Conservation (phyloP, 2,113 vertebrate genomes). For the Chaetura pelagica region DNA sequence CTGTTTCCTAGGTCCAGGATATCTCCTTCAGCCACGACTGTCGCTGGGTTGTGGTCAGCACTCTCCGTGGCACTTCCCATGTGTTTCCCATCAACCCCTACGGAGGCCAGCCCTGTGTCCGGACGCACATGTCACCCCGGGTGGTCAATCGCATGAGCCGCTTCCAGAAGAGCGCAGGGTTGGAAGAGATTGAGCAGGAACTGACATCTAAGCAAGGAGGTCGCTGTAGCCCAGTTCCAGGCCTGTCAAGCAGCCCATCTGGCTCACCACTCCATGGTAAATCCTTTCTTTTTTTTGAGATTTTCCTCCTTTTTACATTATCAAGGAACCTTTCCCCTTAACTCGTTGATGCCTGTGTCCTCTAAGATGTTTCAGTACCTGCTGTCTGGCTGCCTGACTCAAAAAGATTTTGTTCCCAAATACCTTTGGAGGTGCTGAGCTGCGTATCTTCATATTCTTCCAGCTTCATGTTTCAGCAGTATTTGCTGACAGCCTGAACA, state of each 20-base stretch:
- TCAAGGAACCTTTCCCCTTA: neutral
- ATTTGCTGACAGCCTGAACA: neutral
- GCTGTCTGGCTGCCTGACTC: neutral
- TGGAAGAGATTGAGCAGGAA: constrained; percentile 98
- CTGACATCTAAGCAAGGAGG: constrained; percentile 89
- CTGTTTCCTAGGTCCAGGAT: constrained; percentile 88
- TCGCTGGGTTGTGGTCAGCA: constrained; percentile 97
- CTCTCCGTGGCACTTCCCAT: constrained; percentile 93
- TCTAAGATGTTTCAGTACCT: neutral
- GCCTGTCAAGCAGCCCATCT: constrained; percentile 93
- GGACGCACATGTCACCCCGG: constrained; percentile 94
- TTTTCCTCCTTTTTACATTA: rapidly evolving
- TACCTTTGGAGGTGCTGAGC: neutral
- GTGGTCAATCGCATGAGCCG: constrained; percentile 98
- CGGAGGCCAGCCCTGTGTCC: constrained; percentile 91
- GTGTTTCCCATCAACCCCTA: constrained; percentile 97
- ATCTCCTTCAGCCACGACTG: constrained; percentile 98
- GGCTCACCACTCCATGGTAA: constrained; percentile 96
- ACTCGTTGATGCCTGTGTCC: neutral
- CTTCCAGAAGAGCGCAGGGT: constrained; percentile 96
- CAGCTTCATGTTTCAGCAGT: neutral
- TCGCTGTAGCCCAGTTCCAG: constrained; percentile 93
- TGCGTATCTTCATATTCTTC: neutral
- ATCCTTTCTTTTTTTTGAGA: neutral
- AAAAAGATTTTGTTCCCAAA: neutral